These are phyloP conservation scores for Corydoras maculifer DNA, from an alignment of 2,113 vertebrate species.

Conservation along the genomic window DNA sequence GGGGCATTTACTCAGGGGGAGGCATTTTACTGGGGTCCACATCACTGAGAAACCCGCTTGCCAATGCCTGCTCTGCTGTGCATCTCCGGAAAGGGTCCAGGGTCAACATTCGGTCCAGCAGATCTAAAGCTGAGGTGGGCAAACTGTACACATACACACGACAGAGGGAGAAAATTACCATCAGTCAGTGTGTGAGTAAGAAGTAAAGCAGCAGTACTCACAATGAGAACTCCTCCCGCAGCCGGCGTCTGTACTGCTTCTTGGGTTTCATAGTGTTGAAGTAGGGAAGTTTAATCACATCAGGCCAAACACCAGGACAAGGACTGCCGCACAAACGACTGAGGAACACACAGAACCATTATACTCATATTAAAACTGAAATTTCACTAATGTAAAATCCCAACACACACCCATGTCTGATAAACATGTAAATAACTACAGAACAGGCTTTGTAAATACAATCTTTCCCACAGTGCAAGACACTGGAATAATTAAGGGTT, in stretches of 20 bases:
- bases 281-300: constrained; percentile 95
- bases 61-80: constrained; percentile 87
- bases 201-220: constrained; percentile 50
- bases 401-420: too few species aligned
- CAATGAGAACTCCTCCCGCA: constrained; percentile 95
- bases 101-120: constrained; percentile 96
- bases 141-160: constrained; percentile 16
- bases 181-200: not conserved
- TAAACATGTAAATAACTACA: too few species aligned
- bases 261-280: constrained; percentile 99
- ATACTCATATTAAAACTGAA: not conserved
- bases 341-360: not conserved
- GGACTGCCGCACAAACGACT: constrained; percentile 95
- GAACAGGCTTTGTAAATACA: too few species aligned
- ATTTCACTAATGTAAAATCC: too few species aligned
- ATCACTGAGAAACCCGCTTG: constrained; percentile 86
- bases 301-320: constrained; percentile 93
- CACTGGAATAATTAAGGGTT: too few species aligned
- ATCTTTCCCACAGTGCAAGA: too few species aligned
- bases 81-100: constrained; percentile 90
- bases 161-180: not conserved
- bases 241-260: constrained; percentile 91
- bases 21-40: constrained; percentile 93
- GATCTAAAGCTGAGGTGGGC: constrained; percentile 74
- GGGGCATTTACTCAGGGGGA: constrained; percentile 87